A percentile compares a stretch with the other conserved stretches of the same genome.
Evolutionary conservation across 2,888 invertebrate genomes (phyloP).

Genomic region (Pandemis heparana): DNA sequence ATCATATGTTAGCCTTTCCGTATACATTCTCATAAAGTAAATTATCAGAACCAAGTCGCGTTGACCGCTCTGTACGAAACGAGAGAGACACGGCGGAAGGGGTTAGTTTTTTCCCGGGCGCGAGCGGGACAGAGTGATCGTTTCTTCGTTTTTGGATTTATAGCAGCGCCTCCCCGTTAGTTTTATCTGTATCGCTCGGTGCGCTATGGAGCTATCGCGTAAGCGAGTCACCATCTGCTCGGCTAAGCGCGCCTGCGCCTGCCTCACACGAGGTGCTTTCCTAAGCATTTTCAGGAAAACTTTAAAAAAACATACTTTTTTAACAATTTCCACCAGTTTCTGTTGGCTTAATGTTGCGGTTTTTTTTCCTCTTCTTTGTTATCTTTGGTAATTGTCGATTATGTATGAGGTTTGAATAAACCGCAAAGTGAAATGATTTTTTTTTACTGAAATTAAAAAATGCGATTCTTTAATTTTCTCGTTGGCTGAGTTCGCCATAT

Average conservation of each 20-base stretch:
- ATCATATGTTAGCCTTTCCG: too few relatives aligned
- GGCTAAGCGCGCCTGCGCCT: constrained; percentile 48
- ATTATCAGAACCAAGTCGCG: constrained; percentile 47
- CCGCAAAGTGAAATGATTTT: background rate
- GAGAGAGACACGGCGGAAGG: constrained; percentile 58
- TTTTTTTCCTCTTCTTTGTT: background rate
- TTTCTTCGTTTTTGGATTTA: constrained; percentile 71
- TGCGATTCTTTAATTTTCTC: too few relatives aligned
- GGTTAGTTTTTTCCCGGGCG: constrained; percentile 59
- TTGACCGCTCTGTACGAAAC: constrained; percentile 49
- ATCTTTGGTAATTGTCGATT: background rate
- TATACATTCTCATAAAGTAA: background rate
- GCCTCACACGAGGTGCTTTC: constrained; percentile 59
- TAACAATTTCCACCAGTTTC: background rate
- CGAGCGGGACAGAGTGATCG: constrained; percentile 60
- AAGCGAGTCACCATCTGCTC: constrained; percentile 68
- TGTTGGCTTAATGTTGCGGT: background rate
- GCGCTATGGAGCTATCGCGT: constrained; percentile 80
- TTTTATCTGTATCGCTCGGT: constrained; percentile 77
- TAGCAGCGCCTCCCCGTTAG: constrained; percentile 78
- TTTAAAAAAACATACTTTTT: background rate
- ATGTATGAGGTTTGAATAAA: background rate
- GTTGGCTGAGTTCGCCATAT: background rate
- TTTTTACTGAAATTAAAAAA: too few relatives aligned
- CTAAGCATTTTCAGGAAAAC: constrained; percentile 24